phyloP scores from a whole-genome alignment of 1,140 invertebrate species.

The Hetaerina americana region DNA sequence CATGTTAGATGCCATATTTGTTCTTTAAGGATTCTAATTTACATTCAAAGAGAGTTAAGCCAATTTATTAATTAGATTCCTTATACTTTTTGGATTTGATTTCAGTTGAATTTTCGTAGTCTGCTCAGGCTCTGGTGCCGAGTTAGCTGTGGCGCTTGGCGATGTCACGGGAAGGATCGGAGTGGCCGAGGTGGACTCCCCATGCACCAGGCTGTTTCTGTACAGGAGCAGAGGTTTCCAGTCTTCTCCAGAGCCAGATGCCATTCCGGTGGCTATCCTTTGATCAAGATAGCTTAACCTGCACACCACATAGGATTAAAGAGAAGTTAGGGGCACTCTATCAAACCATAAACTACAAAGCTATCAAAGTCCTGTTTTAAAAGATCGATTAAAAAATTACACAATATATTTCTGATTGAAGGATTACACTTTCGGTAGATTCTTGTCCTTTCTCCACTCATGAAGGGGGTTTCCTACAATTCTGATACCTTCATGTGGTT shows the following conservation, averaged over 20 bases:
- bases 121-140: background rate
- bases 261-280: conserved; percentile 31
- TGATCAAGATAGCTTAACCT: conserved; percentile 31
- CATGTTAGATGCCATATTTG: no score
- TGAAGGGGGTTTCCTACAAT: no score
- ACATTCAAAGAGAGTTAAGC: no score
- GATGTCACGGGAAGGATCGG: background rate
- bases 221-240: conserved; percentile 36
- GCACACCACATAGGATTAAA: conserved; percentile 2
- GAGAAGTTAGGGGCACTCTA: background rate
- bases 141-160: background rate
- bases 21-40: no score
- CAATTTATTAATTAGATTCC: no score
- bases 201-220: background rate
- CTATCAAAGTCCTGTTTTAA: background rate
- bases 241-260: conserved; percentile 33
- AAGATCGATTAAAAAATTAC: background rate
- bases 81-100: background rate
- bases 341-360: background rate
- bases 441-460: no score
- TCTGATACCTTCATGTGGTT: no score
- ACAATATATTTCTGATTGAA: background rate
- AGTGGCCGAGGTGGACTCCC: background rate
- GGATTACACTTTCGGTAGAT: background rate
- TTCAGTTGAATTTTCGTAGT: background rate